Conservation (phyloP, 1,140 invertebrate genomes). For the Drosophila repleta region DNA sequence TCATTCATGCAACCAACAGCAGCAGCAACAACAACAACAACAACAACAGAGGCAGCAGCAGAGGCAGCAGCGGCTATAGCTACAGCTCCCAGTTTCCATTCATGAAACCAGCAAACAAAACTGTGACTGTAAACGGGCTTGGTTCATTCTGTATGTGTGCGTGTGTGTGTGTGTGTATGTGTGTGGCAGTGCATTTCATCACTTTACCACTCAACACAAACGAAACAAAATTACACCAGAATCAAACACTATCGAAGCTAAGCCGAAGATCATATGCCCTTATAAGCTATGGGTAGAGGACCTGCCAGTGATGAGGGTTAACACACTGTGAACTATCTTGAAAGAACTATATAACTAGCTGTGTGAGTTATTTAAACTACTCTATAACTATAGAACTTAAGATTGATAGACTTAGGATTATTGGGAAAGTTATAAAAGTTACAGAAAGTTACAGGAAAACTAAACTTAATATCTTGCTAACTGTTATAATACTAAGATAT, state of each 20-base stretch:
- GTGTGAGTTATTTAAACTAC: too few species aligned
- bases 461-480: too few species aligned
- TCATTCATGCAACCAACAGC: conserved; percentile 53
- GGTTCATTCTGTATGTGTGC: conserved; percentile 5
- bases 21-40: conserved; percentile 15
- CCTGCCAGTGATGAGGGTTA: too few species aligned
- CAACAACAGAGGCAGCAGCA: conserved; percentile 2
- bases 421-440: too few species aligned
- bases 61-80: neutral
- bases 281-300: neutral
- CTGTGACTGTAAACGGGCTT: conserved; percentile 13
- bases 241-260: neutral
- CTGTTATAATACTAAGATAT: too few species aligned
- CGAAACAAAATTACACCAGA: neutral
- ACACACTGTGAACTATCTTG: too few species aligned
- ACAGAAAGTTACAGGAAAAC: too few species aligned
- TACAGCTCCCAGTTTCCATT: conserved; percentile 33
- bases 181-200: conserved; percentile 63
- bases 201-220: conserved; percentile 49
- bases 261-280: neutral
- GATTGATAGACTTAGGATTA: too few species aligned
- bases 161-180: neutral
- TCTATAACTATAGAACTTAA: too few species aligned
- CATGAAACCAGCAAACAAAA: conserved; percentile 23
- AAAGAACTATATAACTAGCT: too few species aligned